phyloP scores from a whole-genome alignment of 2,113 vertebrate species.

The Thomomys bottae region DNA sequence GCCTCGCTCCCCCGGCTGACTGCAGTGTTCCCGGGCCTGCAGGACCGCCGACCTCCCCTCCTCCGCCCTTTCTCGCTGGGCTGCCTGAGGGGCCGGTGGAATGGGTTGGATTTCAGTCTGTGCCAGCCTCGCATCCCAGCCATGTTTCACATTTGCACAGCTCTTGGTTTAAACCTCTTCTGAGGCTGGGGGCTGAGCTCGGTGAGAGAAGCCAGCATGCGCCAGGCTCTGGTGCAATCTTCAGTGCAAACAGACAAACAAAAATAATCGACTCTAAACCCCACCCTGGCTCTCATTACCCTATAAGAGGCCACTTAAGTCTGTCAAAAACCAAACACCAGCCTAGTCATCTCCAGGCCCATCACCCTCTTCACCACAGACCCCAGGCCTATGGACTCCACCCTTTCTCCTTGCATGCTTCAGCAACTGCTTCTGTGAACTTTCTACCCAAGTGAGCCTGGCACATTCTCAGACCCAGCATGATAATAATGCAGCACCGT shows the following conservation, averaged over 20 bases:
- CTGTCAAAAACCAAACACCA: background rate
- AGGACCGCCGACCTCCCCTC: background rate
- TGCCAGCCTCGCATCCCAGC: fast-evolving
- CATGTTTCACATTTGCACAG: background rate
- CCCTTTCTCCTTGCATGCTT: background rate
- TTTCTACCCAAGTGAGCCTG: background rate
- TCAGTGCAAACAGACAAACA: background rate
- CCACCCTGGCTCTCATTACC: background rate
- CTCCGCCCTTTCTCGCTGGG: background rate
- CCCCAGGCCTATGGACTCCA: background rate
- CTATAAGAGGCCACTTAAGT: too few species aligned
- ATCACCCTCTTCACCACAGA: background rate
- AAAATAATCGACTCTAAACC: background rate
- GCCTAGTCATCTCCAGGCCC: background rate
- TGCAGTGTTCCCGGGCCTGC: background rate
- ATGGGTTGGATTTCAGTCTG: background rate
- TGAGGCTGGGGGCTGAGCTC: background rate
- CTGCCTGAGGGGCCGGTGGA: background rate
- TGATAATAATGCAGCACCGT: background rate
- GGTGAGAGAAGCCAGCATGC: background rate
- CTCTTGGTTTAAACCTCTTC: background rate
- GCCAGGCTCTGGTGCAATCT: background rate
- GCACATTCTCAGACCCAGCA: background rate
- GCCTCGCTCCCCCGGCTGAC: too few species aligned
- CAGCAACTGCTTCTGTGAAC: background rate